Evolutionary conservation across 2,797 vertebrate genomes (phyloP), one percentile per base, ranked within the genome.

Genomic region (Pangasius mekongensis): DNA sequence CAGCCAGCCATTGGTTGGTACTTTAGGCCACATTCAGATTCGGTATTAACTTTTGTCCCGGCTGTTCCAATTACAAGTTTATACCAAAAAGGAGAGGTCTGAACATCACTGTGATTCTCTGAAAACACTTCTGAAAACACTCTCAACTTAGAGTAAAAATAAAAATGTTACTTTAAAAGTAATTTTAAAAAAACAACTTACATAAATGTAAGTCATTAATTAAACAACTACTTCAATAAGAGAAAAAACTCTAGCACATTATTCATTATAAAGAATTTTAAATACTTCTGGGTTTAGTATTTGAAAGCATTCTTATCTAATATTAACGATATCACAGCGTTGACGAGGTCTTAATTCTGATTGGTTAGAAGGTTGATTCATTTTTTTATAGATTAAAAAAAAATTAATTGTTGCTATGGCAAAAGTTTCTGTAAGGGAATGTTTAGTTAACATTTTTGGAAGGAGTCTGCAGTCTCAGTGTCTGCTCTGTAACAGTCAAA

Each of bases 1-100:
- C 89, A 90, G 91, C 93, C 91, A 92, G 92, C 91, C 91, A 82
- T 52, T 91, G 87, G 90, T 80, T 87, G 66, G 91, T 82, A 88
- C 76, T 58, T 87, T 33, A 87, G 83, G 66, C 67, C 20, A 74
- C 22, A 4, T 81, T 24, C 20, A 14, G 22, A 27, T 36, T 30
- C n/a, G 3, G 47, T 54, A 33, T 30, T 56, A 54, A 33, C 49
- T 39, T 80, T 60, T 24, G 10, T 54, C 16, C 10, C 11, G 6
- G 10, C 13, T 62, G 22, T 62, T 62, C 36, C 33, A 6, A 36
- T 36, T 22, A 60, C 33, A 58, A 36, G 33, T 81, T 47, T 8
- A 16, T 52, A 52, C 27, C 47, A 77, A 36, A 10, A 54, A 54
- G n/a, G 36, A 77, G 14, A 76, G 7, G 49, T 78, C 47, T 18